A percentile compares a stretch with the other conserved stretches of the same genome.
These are phyloP conservation scores for Sandelia bainsii DNA, from an alignment of 2,797 vertebrate genomes.

Conservation along the genomic window DNA sequence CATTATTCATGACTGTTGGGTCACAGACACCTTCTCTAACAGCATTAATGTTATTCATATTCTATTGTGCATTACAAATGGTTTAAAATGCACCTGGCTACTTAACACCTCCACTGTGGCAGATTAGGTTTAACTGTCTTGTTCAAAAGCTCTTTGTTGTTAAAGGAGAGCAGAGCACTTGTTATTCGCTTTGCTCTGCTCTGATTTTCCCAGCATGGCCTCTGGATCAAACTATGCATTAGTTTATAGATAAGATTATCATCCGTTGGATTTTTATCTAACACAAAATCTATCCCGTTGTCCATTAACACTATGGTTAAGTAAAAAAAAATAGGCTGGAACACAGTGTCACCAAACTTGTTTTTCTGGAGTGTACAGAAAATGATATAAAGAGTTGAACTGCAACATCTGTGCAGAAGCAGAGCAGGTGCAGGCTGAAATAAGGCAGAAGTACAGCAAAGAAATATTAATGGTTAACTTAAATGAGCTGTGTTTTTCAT, in stretches of 20 bases:
- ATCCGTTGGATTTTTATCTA: background rate
- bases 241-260: background rate
- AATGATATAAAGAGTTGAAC: constrained; percentile 10
- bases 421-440: constrained; percentile 52
- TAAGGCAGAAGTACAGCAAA: constrained; percentile 42
- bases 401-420: constrained; percentile 26
- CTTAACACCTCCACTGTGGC: constrained; percentile 44
- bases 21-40: constrained; percentile 32
- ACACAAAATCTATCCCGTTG: background rate
- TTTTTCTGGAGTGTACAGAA: background rate
- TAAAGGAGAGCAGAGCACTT: constrained; percentile 20
- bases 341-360: background rate
- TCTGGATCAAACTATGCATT: constrained; percentile 8
- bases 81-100: constrained; percentile 34
- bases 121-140: constrained; percentile 17
- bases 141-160: constrained; percentile 27
- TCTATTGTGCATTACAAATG: constrained; percentile 36
- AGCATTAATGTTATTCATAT: constrained; percentile 55
- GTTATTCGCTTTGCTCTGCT: background rate
- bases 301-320: background rate
- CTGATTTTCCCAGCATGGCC: constrained; percentile 13
- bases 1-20: constrained; percentile 49
- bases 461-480: constrained; percentile 46
- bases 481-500: constrained; percentile 41
- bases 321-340: background rate